A percentile compares a stretch with the other conserved stretches of the same genome.
Evolutionary conservation across 2,797 vertebrate genomes (phyloP).

Genomic region (Erethizon dorsatum): DNA sequence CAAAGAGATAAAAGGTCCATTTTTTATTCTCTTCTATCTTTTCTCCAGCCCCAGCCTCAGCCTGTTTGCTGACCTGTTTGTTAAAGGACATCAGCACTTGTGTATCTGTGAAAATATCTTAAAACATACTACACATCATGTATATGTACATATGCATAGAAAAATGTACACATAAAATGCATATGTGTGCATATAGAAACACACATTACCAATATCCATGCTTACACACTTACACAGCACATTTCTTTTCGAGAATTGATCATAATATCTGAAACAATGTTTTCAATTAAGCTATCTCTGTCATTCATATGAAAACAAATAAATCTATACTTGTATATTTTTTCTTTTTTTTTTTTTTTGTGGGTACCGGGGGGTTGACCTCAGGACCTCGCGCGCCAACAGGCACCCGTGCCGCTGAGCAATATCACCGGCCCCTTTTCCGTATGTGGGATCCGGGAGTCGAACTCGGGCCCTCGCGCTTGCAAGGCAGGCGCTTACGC

Average conservation of each 20-base stretch:
- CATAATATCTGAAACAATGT: neutral
- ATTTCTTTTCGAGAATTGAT: neutral
- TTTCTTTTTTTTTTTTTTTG: too few relatives aligned
- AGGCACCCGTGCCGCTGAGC: too few relatives aligned
- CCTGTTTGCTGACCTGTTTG: neutral
- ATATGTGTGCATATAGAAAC: neutral
- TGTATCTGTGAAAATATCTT: neutral
- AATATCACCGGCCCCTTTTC: too few relatives aligned
- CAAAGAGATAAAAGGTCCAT: neutral
- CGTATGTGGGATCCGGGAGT: too few relatives aligned
- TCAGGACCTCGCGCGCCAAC: too few relatives aligned
- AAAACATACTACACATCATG: neutral
- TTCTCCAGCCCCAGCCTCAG: neutral
- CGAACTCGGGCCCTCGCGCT: too few relatives aligned
- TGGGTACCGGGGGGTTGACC: too few relatives aligned
- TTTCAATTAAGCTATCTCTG: neutral
- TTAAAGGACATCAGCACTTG: neutral
- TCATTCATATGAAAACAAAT: slow-evolving; percentile 54
- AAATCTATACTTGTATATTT: neutral
- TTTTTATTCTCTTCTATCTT: neutral
- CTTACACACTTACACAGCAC: neutral
- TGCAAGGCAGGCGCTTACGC: too few relatives aligned
- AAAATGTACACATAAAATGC: neutral
- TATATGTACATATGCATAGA: neutral
- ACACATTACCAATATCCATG: neutral